Evolutionary conservation across 37 sponge, comb jelly and placozoan genomes (phyloP).

Genomic region (Diacarnus erythraeanus): DNA sequence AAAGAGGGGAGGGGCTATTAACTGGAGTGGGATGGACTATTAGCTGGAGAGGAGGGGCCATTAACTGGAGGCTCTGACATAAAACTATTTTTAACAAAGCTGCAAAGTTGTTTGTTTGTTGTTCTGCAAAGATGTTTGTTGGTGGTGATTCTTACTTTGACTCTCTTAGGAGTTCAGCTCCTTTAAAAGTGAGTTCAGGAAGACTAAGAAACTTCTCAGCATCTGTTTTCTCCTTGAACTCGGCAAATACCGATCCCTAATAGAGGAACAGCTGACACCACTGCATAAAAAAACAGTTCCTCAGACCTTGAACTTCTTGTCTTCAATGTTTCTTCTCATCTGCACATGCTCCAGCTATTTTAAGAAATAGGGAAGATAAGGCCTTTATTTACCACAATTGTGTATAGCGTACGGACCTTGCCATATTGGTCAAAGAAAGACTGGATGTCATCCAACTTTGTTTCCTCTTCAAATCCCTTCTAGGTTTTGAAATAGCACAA

Average conservation of each 20-base stretch:
- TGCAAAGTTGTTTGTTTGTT: no score
- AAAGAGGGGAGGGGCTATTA: no score
- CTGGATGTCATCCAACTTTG: conserved; percentile 63
- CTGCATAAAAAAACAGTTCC: neutral
- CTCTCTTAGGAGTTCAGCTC: conserved; percentile 45
- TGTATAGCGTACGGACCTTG: no score
- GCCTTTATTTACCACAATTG: no score
- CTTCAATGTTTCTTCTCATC: conserved; percentile 45
- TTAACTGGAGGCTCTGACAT: no score
- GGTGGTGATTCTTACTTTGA: conserved; percentile 52
- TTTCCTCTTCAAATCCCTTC: conserved; percentile 78
- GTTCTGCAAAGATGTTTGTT: no score
- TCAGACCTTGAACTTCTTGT: conserved; percentile 40
- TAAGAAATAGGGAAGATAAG: neutral
- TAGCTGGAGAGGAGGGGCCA: no score
- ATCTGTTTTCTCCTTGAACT: conserved; percentile 16
- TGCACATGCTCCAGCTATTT: conserved; percentile 46
- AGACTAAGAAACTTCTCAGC: conserved; percentile 19
- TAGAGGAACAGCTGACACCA: neutral
- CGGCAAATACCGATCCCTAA: conserved; percentile 87
- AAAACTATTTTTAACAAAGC: no score
- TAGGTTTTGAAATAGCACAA: conserved; percentile 17
- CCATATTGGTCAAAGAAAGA: conserved; percentile 71
- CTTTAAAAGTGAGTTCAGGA: conserved; percentile 38
- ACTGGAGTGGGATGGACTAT: no score